A percentile compares a stretch with the other conserved stretches of the same genome.
Evolutionary conservation across 1,140 invertebrate genomes (phyloP).

Genomic region (Diuraphis noxia): DNA sequence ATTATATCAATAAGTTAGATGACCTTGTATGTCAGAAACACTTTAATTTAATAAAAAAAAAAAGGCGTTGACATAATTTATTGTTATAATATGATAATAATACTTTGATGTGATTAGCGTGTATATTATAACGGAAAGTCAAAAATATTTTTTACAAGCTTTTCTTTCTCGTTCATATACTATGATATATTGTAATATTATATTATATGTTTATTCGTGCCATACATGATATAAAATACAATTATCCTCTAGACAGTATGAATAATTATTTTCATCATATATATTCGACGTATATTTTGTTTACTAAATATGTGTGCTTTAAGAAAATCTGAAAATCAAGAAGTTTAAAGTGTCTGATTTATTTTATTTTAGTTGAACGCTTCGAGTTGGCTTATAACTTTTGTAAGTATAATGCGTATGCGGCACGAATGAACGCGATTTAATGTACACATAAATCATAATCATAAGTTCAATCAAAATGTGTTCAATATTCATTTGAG

Average conservation of each 20-base stretch:
- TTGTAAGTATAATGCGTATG: background rate
- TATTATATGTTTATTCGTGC: background rate
- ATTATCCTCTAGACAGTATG: background rate
- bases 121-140: background rate
- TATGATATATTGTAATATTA: background rate
- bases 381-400: conserved; percentile 3
- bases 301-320: background rate
- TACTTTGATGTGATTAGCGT: no score
- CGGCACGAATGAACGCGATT: background rate
- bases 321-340: background rate
- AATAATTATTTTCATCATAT: background rate
- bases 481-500: background rate
- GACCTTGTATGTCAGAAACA: no score
- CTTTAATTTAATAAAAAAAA: no score
- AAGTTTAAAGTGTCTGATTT: background rate
- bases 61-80: no score
- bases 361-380: conserved; percentile 5
- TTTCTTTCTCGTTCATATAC: background rate
- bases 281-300: background rate
- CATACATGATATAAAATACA: background rate
- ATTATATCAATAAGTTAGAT: no score
- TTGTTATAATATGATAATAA: no score
- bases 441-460: conserved; percentile 6
- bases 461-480: conserved; percentile 2
- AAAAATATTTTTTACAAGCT: background rate